These are phyloP conservation scores for Trachops cirrhosus DNA, from an alignment of 2,797 vertebrate species.

Conservation along the genomic window DNA sequence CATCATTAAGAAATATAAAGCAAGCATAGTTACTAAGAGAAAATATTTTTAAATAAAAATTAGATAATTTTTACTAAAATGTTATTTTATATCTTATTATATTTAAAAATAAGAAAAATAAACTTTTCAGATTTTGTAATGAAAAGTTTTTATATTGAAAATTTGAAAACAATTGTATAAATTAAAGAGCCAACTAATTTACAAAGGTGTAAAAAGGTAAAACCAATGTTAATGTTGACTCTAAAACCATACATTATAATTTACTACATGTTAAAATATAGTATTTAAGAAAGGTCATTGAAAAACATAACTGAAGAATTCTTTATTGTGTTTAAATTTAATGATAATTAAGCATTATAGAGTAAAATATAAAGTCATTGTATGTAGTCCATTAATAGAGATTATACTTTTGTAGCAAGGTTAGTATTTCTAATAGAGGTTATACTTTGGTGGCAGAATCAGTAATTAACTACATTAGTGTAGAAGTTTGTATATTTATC, in stretches of 20 bases:
- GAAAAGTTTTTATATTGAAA: not conserved
- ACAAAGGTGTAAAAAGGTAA: not conserved
- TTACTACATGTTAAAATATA: conserved; percentile 30
- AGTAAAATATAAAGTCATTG: not conserved
- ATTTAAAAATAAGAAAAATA: conserved; percentile 4
- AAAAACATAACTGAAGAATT: not conserved
- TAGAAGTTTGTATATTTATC: not conserved
- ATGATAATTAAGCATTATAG: not conserved
- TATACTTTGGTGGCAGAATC: not conserved
- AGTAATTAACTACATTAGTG: not conserved
- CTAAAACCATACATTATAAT: not conserved
- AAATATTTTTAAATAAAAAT: conserved; percentile 27
- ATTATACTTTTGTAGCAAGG: not conserved
- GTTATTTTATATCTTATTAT: not conserved
- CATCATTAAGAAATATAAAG: conserved; percentile 14
- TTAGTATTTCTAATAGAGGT: not conserved
- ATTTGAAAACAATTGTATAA: not conserved
- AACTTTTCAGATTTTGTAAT: not conserved
- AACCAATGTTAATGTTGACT: conserved; percentile 15
- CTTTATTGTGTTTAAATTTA: not conserved
- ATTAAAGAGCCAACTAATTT: not conserved
- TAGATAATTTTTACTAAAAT: not conserved
- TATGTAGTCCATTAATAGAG: not conserved
- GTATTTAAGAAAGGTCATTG: not conserved
- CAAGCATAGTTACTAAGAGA: conserved; percentile 3